Base-by-base conservation (phyloP, 2,888 invertebrate species). In the Drosophila macrothrix region DNA sequence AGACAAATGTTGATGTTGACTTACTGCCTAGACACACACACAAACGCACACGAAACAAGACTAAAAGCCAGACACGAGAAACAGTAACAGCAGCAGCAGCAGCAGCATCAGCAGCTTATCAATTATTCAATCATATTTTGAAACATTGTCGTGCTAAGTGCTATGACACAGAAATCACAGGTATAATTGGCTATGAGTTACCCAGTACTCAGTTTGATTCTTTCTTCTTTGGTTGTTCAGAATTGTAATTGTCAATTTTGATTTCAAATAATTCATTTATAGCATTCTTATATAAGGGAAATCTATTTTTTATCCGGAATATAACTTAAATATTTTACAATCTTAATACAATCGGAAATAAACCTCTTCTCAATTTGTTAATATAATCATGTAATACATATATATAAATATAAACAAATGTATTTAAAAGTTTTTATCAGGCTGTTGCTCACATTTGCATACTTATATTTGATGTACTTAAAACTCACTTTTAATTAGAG, bases 91-190 rank as follows among this genome's bases (percentile, higher is more conserved):
- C 70, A 73, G 53, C 80, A 83, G 64, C 69, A 66, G 63, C 74
- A 65, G 61, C 67, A 75, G 50, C 78, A 73, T 59, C 81, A 81
- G 65, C 80, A 67, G 65, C 76, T 77, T 76, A 90, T 88, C 84
- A 89, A 90, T 87, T 90, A 88, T 88, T 88, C 74, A 88, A 70
- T 73, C 69, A 76, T 78, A 83, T 82, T 89, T 88, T 84, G 78
- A 80, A 89, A 80, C 83, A 81, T 78, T 79, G 70, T 76, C 82
- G 63, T 66, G 66, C 67, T 62, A 50, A 63, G 63, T 61, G 52
- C 58, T 16, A 67, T 19, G 52, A 31, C 35, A 59, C 35, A 52
- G 12, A 35, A 41, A 28, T 55, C 16, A 22, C 10, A 22, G 14
- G 10, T 22, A 6, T 43, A 43, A 43, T 43, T 58, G 29, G n/a